Evolutionary conservation across 2,797 vertebrate species (phyloP), one percentile per base, ranked within the genome.

Genomic region (Hapalemur alaotrensis): DNA sequence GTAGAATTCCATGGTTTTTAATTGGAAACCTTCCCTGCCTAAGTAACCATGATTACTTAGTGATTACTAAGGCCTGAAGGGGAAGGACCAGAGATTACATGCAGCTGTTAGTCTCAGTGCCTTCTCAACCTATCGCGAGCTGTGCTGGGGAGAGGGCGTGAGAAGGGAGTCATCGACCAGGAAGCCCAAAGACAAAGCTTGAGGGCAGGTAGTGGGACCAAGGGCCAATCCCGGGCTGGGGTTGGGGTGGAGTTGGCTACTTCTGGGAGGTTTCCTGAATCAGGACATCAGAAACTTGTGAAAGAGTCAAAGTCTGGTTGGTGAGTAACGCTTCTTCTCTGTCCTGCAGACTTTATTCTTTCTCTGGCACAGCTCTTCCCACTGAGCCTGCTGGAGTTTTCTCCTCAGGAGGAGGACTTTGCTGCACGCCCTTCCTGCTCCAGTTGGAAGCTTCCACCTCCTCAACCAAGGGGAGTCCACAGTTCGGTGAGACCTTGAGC

Each of bases 261-360:
- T 48, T 63, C 7, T 1, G 0, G 23, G 11, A 50, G n/a, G 22
- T 35, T 59, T 57, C 43, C 52, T 4, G 35, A 43, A 5, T 3
- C 2, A 35, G 7, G 30, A 20, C 15, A 2, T 46, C 41, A 50
- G 88, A 90, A n/a, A 13, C 61, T 18, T 17, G 30, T 4, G 2
- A 1, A 4, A 13, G 15, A 13, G 7, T 63, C 12, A 1, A 10
- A 30, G 35, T 35, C 52, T 18, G 41, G 0, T 11, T 14, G 52
- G 93, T 85, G 63, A 38, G 73, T 52, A 35, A 13, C 0, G 35
- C 52, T 43, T 54, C 52, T 23, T 52, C 28, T 85, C 35, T 72
- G 12, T 7, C 18, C 30, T 46, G 23, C 65, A 38, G 4, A 43
- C 8, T 7, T 46, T 25, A 13, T 9, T 2, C 35, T 4, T 57